phyloP scores from a whole-genome alignment of 2,797 vertebrate species.

The Rhadinocentrus ornatus region DNA sequence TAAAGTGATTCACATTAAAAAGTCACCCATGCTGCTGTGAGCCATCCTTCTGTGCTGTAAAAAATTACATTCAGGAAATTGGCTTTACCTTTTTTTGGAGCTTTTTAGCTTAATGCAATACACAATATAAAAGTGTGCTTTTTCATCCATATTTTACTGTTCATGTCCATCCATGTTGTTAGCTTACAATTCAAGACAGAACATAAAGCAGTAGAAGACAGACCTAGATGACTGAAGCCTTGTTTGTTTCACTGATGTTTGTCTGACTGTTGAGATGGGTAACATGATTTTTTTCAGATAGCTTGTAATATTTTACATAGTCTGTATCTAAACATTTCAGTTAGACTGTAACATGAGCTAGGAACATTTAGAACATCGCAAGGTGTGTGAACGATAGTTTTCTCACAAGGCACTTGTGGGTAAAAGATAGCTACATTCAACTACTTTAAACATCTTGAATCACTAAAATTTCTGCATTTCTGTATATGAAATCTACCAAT shows the following conservation, averaged over 20 bases:
- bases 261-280: too few species aligned
- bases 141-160: constrained; percentile 9
- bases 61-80: constrained; percentile 3
- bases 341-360: too few species aligned
- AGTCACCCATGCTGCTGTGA: constrained; percentile 21
- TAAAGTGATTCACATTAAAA: constrained; percentile 35
- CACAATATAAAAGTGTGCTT: constrained; percentile 4
- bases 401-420: too few species aligned
- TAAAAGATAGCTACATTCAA: too few species aligned
- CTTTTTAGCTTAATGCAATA: constrained; percentile 14
- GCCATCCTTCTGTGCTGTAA: constrained; percentile 22
- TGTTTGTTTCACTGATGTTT: neutral
- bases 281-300: too few species aligned
- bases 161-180: neutral
- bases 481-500: too few species aligned
- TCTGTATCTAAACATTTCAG: too few species aligned
- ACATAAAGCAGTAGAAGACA: neutral
- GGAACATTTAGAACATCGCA: too few species aligned
- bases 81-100: constrained; percentile 4
- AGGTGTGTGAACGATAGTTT: too few species aligned
- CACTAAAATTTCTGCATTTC: too few species aligned
- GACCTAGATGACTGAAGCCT: neutral
- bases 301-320: too few species aligned
- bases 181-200: neutral
- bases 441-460: too few species aligned